A percentile compares a stretch with the other conserved stretches of the same genome.
phyloP scores from a whole-genome alignment of 2,113 vertebrate species.

The Lepus europaeus region DNA sequence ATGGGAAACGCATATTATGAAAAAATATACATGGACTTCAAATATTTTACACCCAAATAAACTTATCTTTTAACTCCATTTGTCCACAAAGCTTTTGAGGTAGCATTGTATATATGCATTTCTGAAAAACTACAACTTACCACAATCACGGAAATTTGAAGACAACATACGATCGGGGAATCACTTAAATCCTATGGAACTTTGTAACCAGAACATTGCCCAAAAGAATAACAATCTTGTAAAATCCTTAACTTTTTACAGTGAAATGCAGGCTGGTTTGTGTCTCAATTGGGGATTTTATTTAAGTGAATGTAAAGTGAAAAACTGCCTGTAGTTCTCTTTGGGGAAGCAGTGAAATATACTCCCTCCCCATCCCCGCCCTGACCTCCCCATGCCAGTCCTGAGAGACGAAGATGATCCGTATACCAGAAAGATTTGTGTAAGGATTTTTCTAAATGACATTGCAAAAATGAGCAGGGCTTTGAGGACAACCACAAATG shows the following conservation, averaged over 20 bases:
- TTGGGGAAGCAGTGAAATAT: background rate
- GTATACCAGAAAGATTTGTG: background rate
- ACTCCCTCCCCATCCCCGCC: background rate
- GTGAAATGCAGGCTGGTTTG: background rate
- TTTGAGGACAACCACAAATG: background rate
- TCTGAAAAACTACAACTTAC: background rate
- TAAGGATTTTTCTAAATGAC: background rate
- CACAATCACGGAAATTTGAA: background rate
- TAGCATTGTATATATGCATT: background rate
- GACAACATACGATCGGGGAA: background rate
- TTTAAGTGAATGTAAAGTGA: background rate
- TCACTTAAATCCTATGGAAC: background rate
- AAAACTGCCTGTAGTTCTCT: background rate
- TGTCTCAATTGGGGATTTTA: background rate
- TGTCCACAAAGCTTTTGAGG: too few species aligned
- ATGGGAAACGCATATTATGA: too few species aligned
- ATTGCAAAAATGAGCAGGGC: slow-evolving; percentile 2
- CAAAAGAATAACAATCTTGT: background rate
- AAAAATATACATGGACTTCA: too few species aligned
- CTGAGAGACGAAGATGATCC: background rate
- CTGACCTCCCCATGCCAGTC: background rate
- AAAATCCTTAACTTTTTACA: background rate
- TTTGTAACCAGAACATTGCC: background rate
- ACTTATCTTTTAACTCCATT: too few species aligned
- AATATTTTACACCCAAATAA: too few species aligned